These are phyloP conservation scores for Nilaparvata lugens DNA, from an alignment of 1,140 invertebrate species.

Conservation along the genomic window DNA sequence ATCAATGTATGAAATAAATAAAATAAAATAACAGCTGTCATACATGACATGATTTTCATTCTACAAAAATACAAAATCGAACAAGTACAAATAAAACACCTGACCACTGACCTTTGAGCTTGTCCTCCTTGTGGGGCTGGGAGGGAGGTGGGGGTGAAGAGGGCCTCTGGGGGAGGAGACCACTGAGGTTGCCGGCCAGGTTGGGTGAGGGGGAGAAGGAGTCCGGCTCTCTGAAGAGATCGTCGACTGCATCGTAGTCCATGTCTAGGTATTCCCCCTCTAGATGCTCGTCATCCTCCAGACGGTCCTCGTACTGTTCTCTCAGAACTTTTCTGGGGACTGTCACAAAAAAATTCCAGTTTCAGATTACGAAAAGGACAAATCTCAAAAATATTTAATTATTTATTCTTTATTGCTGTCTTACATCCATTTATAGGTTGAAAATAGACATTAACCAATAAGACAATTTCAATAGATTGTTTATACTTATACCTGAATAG, in stretches of 20 bases:
- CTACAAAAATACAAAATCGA: not conserved
- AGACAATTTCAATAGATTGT: no score
- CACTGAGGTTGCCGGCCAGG: constrained; percentile 33
- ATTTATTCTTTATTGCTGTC: no score
- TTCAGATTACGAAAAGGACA: not conserved
- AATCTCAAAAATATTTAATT: no score
- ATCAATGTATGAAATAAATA: no score
- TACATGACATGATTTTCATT: no score
- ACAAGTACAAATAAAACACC: not conserved
- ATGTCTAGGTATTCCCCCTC: constrained; percentile 38
- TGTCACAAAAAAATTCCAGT: constrained; percentile 32
- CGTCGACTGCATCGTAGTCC: constrained; percentile 34
- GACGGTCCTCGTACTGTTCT: constrained; percentile 60
- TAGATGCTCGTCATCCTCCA: constrained; percentile 56
- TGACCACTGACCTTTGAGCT: not conserved
- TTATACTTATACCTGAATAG: no score
- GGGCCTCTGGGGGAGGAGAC: constrained; percentile 9
- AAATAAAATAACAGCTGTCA: no score
- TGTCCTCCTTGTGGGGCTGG: not conserved
- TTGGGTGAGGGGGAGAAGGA: constrained; percentile 43
- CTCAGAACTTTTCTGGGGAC: constrained; percentile 75
- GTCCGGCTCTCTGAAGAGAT: constrained; percentile 28
- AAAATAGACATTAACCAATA: no score
- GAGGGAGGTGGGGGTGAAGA: not conserved
- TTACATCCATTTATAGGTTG: no score